Evolutionary conservation across 2,888 invertebrate genomes (phyloP), one percentile per base, ranked within the genome.

Genomic region (Brachylomia viminalis): DNA sequence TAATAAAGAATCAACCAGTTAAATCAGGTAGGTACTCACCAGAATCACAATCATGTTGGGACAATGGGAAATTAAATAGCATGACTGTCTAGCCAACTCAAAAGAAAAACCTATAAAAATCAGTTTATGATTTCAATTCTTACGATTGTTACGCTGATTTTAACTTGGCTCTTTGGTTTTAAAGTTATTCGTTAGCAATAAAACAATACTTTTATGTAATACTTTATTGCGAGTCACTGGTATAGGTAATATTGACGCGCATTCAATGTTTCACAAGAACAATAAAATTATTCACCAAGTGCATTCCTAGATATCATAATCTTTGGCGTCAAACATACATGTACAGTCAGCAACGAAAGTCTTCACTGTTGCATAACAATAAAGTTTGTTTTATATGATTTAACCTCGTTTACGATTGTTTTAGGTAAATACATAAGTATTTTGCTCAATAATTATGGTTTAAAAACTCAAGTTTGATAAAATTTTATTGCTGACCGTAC

Each of bases 31-130:
- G 47, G 27, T 61, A 87, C 92, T 92, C 83, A 93, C 93, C 88
- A 92, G 86, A 83, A 87, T 74, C 42, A 82, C 80, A 86, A 88
- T 86, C 91, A 92, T 92, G 84, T 79, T 89, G 79, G 54, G 23
- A 75, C 62, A 80, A 79, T 54, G 69, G 59, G 68, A 75, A 72
- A 58, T 69, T 65, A 59, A 74, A 70, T 56, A 71, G 56, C 59
- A 75, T 61, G 61, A 72, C 33, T 52, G 47, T 70, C 61, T 62
- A 49, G 56, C 67, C 27, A 77, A 77, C 56, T 79, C 74, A 75
- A 83, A 56, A 72, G 64, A 69, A 79, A 82, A 72, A 58, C 47
- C 64, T 64, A 72, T 86, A 80, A 87, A 86, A 77, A 47, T 11
- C 38, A 62, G 30, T 65, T 75, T 76, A 69, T 67, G 72, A 80